Base-by-base conservation (phyloP, 2,888 invertebrate species). In the Drosophila neoperkinsi region DNA sequence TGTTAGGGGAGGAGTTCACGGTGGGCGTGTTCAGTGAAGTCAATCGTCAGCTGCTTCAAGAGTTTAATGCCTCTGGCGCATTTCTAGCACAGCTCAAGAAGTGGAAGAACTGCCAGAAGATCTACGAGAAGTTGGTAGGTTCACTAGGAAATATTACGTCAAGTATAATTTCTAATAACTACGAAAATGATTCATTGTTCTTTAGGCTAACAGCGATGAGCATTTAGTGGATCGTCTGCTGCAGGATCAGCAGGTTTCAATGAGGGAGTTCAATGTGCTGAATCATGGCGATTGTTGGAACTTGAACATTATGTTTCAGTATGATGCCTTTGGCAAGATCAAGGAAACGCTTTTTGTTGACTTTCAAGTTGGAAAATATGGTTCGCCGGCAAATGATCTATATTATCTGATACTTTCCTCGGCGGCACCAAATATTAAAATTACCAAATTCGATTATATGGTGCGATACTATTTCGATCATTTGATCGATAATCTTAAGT, bases 251-350 rank as follows among this genome's bases (percentile, higher is more conserved):
- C 79, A 76, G 36, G 64, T 68, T 4, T 81, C 81, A 11, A 58
- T 55, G 58, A 74, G 87, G 57, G 91, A 91, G 33, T 92, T 92
- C 59, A 92, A 92, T 74, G 92, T 92, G 9, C 84, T 92, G 4
- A 92, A 82, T 55, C 93, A 93, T 65, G 93, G 93, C 7, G 93
- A 93, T 61, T 90, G 91, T 30, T 93, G 93, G 93, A 81, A 87
- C 52, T 90, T 87, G 38, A 93, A 93, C 46, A 91, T 93, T 0
- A 92, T 93, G 91, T 93, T 92, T 51, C 90, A 90, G 65, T 90
- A 92, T 51, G 91, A 92, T 72, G 91, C 91, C 0, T 91, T 91
- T 71, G 92, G 92, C 16, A 85, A 86, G 36, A 89, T 93, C 21
- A 91, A 87, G 55, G 87, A 93, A 41, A 79, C 90, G 0, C 72